These are phyloP conservation scores for Prionailurus viverrinus DNA, from an alignment of 2,113 vertebrate genomes.

Conservation along the genomic window DNA sequence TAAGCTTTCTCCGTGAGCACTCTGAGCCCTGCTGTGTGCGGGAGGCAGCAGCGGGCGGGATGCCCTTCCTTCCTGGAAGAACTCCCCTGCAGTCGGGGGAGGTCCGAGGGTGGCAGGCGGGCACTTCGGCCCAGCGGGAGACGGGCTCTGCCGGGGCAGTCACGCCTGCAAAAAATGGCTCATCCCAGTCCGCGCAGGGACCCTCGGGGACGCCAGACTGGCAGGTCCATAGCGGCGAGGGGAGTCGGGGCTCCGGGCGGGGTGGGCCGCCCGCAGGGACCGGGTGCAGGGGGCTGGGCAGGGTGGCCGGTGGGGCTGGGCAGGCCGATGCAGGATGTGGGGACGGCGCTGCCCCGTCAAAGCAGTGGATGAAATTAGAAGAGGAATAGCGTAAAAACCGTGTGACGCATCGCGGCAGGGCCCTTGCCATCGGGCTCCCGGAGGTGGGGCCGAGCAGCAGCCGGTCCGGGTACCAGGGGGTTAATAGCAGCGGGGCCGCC, in stretches of 20 bases:
- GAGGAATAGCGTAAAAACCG: fast-evolving
- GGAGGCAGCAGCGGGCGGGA: too few relatives aligned
- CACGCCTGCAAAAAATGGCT: neutral
- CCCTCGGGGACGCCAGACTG: neutral
- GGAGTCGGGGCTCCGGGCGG: too few relatives aligned
- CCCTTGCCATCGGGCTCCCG: neutral
- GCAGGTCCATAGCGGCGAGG: neutral
- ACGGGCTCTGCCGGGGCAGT: neutral
- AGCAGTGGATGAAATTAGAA: fast-evolving
- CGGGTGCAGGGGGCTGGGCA: neutral
- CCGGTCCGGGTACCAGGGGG: neutral
- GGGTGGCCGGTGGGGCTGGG: neutral
- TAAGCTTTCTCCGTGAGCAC: neutral
- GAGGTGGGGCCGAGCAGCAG: neutral
- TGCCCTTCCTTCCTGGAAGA: neutral
- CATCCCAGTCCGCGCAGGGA: too few relatives aligned
- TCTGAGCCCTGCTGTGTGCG: fast-evolving
- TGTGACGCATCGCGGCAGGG: neutral
- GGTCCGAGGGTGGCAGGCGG: neutral
- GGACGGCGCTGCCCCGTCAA: fast-evolving
- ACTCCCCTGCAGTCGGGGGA: too few relatives aligned
- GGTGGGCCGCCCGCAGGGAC: too few relatives aligned
- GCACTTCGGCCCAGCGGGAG: neutral
- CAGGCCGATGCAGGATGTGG: neutral
- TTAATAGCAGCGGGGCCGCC: neutral